These are phyloP conservation scores for Pachyramphus minor DNA, from an alignment of 2,113 vertebrate genomes.

Conservation along the genomic window DNA sequence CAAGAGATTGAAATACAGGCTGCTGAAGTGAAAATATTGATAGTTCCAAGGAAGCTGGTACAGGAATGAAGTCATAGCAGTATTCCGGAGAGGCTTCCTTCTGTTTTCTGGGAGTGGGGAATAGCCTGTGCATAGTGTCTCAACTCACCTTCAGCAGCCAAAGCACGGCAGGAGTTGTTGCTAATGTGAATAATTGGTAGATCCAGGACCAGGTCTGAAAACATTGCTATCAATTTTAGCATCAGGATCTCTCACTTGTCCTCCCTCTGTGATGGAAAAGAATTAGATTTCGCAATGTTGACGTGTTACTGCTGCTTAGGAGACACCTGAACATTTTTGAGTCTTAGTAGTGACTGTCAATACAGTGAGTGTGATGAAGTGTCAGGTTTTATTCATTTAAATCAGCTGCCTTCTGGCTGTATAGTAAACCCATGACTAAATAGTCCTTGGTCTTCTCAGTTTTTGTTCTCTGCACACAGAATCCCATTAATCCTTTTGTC, in stretches of 20 bases:
- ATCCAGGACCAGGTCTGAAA: neutral
- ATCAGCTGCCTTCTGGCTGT: neutral
- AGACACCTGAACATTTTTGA: neutral
- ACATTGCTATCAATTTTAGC: neutral
- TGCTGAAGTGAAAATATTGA: neutral
- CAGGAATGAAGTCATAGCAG: neutral
- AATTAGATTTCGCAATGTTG: neutral
- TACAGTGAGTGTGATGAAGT: neutral
- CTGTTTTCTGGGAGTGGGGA: neutral
- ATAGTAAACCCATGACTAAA: neutral
- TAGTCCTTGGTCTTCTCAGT: neutral
- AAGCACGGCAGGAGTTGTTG: neutral
- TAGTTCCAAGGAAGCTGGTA: neutral
- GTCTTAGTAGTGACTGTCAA: neutral
- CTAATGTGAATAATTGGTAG: neutral
- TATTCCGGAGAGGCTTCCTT: neutral
- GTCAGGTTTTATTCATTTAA: neutral
- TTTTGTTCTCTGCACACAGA: neutral
- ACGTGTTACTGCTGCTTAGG: neutral
- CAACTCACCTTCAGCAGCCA: neutral
- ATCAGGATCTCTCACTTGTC: accelerated
- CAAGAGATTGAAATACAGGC: neutral
- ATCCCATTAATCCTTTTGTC: neutral
- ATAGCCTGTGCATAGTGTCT: neutral
- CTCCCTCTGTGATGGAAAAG: neutral